A percentile compares a stretch with the other conserved stretches of the same genome.
These are phyloP conservation scores for Trichacis sp. DNA, from an alignment of 2,888 invertebrate genomes.

Conservation along the genomic window DNA sequence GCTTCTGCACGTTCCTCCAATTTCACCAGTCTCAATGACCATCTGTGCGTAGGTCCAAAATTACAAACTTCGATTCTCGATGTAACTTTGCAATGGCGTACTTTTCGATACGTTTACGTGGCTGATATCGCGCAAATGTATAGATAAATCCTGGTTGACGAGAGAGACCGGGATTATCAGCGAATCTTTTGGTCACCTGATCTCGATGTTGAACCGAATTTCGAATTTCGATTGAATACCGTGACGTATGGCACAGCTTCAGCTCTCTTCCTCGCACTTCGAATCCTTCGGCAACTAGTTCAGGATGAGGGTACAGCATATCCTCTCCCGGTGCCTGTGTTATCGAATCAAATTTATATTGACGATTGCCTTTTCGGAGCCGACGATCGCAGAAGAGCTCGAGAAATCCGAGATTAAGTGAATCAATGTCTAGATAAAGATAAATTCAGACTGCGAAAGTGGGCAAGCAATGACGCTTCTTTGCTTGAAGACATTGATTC, in stretches of 20 bases:
- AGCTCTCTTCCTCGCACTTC: slow-evolving; percentile 44
- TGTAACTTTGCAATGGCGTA: slow-evolving; percentile 26
- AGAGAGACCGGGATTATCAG: slow-evolving; percentile 18
- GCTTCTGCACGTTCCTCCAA: slow-evolving; percentile 15
- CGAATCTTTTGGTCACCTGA: slow-evolving; percentile 23
- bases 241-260: slow-evolving; percentile 29
- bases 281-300: slow-evolving; percentile 43
- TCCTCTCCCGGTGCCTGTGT: slow-evolving; percentile 32
- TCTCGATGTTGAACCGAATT: slow-evolving; percentile 8
- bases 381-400: no score
- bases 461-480: slow-evolving; percentile 32
- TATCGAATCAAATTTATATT: slow-evolving; percentile 48
- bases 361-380: slow-evolving; percentile 43
- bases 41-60: slow-evolving; percentile 20
- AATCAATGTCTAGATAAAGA: slow-evolving; percentile 1
- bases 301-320: slow-evolving; percentile 26
- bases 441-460: slow-evolving; percentile 22
- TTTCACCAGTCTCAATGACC: slow-evolving; percentile 19
- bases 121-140: slow-evolving; percentile 32
- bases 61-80: slow-evolving; percentile 19
- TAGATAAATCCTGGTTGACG: slow-evolving; percentile 17
- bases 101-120: slow-evolving; percentile 18
- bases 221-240: slow-evolving; percentile 18
- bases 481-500: slow-evolving; percentile 7
- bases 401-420: no score